Evolutionary conservation across 2,113 vertebrate species (phyloP).

Genomic region (Percopsis transmontana): DNA sequence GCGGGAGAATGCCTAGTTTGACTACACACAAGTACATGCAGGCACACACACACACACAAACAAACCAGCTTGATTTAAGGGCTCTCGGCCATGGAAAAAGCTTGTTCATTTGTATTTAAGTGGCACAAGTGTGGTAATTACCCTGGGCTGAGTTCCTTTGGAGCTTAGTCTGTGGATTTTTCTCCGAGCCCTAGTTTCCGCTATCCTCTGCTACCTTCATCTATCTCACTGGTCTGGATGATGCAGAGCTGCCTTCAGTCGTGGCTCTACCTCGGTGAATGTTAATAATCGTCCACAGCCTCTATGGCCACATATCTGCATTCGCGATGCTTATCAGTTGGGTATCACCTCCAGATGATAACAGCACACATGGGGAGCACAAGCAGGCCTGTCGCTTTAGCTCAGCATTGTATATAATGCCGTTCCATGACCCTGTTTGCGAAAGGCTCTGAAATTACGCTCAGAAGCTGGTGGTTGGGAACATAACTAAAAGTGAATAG

Average conservation of each 20-base stretch:
- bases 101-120: constrained; percentile 56
- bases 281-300: constrained; percentile 55
- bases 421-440: not conserved
- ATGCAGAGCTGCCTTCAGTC: constrained; percentile 53
- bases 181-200: constrained; percentile 47
- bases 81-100: constrained; percentile 35
- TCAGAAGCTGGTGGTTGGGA: not conserved
- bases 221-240: constrained; percentile 51
- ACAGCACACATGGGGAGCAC: constrained; percentile 9
- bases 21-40: too few species aligned
- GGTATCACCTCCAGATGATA: constrained; percentile 18
- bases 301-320: constrained; percentile 30
- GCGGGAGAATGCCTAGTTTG: too few species aligned
- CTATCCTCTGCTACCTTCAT: constrained; percentile 28
- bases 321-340: constrained; percentile 37
- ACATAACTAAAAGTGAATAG: constrained; percentile 2
- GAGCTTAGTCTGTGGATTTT: constrained; percentile 30
- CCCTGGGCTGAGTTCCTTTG: constrained; percentile 35
- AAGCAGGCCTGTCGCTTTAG: constrained; percentile 35
- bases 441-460: not conserved
- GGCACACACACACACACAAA: not conserved
- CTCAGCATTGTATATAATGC: constrained; percentile 17
- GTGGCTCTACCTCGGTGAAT: constrained; percentile 40
- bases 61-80: constrained; percentile 40
- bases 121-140: constrained; percentile 46